Evolutionary conservation across 2,888 invertebrate species (phyloP).

Genomic region (Habroteleia sp.): DNA sequence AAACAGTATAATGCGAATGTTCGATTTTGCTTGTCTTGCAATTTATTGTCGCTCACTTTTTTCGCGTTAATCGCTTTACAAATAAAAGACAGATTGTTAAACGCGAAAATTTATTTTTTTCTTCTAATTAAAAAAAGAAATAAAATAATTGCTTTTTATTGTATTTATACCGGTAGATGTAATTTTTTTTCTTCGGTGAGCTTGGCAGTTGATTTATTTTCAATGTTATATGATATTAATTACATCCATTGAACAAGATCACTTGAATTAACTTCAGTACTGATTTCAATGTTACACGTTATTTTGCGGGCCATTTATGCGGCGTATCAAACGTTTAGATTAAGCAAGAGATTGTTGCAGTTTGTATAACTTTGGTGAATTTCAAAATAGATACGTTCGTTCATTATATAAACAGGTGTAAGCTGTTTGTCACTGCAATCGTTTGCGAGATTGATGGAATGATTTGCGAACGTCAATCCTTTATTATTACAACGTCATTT

Average conservation of each 20-base stretch:
- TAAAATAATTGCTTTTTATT: no score
- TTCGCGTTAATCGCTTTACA: no score
- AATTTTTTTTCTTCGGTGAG: no score
- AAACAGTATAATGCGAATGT: slow-evolving; percentile 14
- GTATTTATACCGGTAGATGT: no score
- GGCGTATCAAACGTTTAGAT: slow-evolving; percentile 54
- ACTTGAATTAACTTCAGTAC: slow-evolving; percentile 38
- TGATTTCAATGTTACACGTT: slow-evolving; percentile 30
- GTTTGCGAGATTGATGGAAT: slow-evolving; percentile 50
- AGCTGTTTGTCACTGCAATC: slow-evolving; percentile 62
- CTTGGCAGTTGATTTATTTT: no score
- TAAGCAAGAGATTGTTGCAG: slow-evolving; percentile 54
- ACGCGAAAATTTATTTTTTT: no score
- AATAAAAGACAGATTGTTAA: no score
- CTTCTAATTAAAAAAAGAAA: not conserved
- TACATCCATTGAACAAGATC: slow-evolving; percentile 10
- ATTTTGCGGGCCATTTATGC: slow-evolving; percentile 51
- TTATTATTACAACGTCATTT: slow-evolving; percentile 63
- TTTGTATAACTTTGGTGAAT: slow-evolving; percentile 44
- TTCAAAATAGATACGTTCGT: slow-evolving; percentile 58
- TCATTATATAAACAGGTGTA: slow-evolving; percentile 61
- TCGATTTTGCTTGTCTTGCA: no score
- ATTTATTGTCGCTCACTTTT: no score
- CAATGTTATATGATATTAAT: slow-evolving; percentile 17
- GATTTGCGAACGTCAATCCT: slow-evolving; percentile 63